Evolutionary conservation across 2,888 invertebrate genomes (phyloP).

Genomic region (Drosophila demipolita): DNA sequence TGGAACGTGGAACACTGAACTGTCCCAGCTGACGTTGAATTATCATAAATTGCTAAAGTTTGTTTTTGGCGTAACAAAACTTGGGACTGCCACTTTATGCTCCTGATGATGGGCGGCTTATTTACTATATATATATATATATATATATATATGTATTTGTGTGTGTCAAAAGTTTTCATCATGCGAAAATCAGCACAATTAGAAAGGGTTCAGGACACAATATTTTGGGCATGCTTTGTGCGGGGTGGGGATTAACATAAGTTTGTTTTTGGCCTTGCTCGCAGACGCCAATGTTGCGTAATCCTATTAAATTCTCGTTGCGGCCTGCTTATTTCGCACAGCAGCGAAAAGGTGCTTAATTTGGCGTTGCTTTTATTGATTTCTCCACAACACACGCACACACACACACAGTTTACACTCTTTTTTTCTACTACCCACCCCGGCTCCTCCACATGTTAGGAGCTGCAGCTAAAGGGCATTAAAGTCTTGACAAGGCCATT

Average conservation of each 20-base stretch:
- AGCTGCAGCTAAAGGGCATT: constrained; percentile 76
- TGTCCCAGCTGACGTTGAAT: constrained; percentile 83
- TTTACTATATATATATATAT: constrained; percentile 11
- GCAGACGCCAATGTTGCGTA: constrained; percentile 70
- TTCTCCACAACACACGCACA: constrained; percentile 39
- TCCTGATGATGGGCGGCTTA: constrained; percentile 51
- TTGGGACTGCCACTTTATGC: constrained; percentile 55
- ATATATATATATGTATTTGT: constrained; percentile 6
- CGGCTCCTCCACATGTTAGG: constrained; percentile 57
- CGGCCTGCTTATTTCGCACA: constrained; percentile 47
- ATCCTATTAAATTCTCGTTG: constrained; percentile 79
- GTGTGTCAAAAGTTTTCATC: constrained; percentile 71
- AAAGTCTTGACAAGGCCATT: constrained; percentile 82
- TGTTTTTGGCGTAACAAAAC: constrained; percentile 78
- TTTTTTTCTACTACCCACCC: constrained; percentile 23
- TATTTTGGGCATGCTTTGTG: not conserved
- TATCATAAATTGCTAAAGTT: constrained; percentile 83
- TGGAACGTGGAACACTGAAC: constrained; percentile 67
- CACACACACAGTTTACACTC: constrained; percentile 31
- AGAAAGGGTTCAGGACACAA: constrained; percentile 58
- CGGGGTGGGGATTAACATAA: constrained; percentile 64
- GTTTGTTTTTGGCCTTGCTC: constrained; percentile 56
- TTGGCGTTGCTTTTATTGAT: constrained; percentile 77
- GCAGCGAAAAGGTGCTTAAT: constrained; percentile 74
- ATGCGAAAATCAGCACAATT: constrained; percentile 76